Evolutionary conservation across 1,140 invertebrate genomes (phyloP), one percentile per base, ranked within the genome.

Genomic region (Pinna nobilis): DNA sequence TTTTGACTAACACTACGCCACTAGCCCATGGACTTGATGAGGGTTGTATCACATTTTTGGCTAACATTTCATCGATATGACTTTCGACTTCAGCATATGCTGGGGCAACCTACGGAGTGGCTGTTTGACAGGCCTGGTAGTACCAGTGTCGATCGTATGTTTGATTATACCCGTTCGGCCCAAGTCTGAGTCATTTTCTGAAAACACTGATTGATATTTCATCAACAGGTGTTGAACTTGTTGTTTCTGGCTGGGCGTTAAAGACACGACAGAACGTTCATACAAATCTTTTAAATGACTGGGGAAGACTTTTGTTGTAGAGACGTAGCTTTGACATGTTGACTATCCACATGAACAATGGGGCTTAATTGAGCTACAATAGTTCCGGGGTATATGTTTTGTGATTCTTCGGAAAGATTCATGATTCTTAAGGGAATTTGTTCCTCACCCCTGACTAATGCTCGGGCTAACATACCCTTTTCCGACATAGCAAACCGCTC

Each of bases 31-130:
- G 39, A 44, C 39, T 44, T 9, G 39, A 44, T n/a, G 39, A 44
- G n/a, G 39, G 39, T 44, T 44, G n/a, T 11, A n/a, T 44, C 9
- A 44, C 9, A 35, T 85, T 87, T 49, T 86, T 74, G n/a, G 70
- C 35, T 25, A 84, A 78, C 47, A 91, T 72, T 20, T 71, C 30
- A 20, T 64, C 41, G 11, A 90, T 69, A 79, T 90, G 83, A 4
- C 82, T 39, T 25, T 39, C n/a, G 1, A n/a, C 59, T 25, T 13
- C 47, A 20, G 55, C 49, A 18, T 15, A 37, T 28, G 41, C 35
- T 0, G 59, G 9, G 68, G 59, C 7, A 63, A 5, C 13, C 68
- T n/a, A 20, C 59, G 20, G 9, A 11, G 39, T 9, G 9, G 39
- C n/a, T 44, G 9, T 44, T 44, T 44, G n/a, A 44, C n/a, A 11